These are phyloP conservation scores for Crocuta crocuta DNA, from an alignment of 2,113 vertebrate species.

Conservation along the genomic window DNA sequence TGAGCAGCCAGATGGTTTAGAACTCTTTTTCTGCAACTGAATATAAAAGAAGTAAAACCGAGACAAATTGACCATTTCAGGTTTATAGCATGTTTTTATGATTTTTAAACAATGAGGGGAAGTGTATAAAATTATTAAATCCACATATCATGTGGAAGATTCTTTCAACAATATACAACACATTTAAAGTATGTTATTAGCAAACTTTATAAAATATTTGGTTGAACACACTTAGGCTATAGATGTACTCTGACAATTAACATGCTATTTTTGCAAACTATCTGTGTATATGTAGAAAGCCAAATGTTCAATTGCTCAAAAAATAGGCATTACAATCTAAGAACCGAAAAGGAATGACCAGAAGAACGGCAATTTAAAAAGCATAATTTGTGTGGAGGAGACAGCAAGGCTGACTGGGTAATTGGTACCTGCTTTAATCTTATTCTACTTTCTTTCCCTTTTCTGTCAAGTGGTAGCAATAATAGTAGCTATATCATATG, in stretches of 20 bases:
- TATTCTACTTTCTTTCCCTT: background rate
- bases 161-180: background rate
- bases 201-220: background rate
- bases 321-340: background rate
- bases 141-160: background rate
- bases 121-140: background rate
- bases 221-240: background rate
- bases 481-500: background rate
- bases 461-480: background rate
- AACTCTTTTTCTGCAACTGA: conserved; percentile 24
- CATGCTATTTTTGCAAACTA: background rate
- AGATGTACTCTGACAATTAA: background rate
- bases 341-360: background rate
- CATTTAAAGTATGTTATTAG: background rate
- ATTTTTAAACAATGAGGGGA: background rate
- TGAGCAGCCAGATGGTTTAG: conserved; percentile 64
- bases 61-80: conserved; percentile 52
- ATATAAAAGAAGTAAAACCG: conserved; percentile 10
- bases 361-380: background rate
- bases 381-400: background rate
- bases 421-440: background rate
- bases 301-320: background rate
- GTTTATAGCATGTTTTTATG: background rate
- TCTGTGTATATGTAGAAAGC: background rate
- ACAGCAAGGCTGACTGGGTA: background rate